Evolutionary conservation across 1,140 invertebrate genomes (phyloP), one percentile per base, ranked within the genome.

Genomic region (Drosophila repletoides): DNA sequence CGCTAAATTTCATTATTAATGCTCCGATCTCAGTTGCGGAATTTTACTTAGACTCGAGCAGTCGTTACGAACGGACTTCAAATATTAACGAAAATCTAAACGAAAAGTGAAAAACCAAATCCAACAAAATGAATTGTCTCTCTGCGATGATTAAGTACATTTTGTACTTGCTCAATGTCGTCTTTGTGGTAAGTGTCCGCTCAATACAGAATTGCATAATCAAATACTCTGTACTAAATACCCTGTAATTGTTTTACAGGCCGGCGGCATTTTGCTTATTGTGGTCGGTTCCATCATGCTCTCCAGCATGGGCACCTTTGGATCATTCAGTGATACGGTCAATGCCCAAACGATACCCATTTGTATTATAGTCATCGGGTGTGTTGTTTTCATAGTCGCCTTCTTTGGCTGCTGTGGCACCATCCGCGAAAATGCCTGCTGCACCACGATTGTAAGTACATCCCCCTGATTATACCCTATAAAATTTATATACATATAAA

Each of bases 351-450:
- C 92, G 0, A 92, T 91, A 6, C 92, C 94, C 1, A 92, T 94
- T 75, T 83, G 93, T 5, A 91, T 96, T 29, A 95, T 96, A 56
- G 90, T 95, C 33, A 89, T 95, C 58, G 95, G 95, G 0, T 91
- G 92, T 2, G 90, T 95, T 43, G 93, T 95, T 48, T 95, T 96
- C 75, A 65, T 95, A 10, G 93, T 96, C 33, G 93, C 95, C 6
- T 96, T 96, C 92, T 94, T 96, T 72, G 96, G 96, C 73, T 97
- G 95, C 90, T 96, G 95, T 75, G 95, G 95, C 34, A 95, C 95
- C 0, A 94, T 95, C 36, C 92, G 94, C 55, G 95, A 96, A 84
- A 96, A 94, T 76, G 92, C 94, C 72, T 96, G 95, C 90, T 96
- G 96, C 94, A 92, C 95, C 4, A 92, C 95, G 69, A 95, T 94